Conservation (phyloP, 2,113 vertebrate genomes). For the Phaethornis superciliosus region DNA sequence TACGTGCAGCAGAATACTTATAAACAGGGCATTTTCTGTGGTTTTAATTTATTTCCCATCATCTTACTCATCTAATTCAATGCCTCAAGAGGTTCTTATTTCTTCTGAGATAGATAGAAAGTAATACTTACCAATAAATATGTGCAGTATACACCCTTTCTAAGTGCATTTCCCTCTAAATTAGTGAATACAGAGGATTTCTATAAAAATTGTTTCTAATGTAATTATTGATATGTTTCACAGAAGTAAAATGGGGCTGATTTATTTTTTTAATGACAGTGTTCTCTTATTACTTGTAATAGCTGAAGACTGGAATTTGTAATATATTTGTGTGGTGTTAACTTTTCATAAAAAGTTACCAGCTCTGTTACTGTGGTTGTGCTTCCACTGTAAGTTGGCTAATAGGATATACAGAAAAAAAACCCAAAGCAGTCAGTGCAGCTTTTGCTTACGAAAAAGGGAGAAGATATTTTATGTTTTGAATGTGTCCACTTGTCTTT, state of each 20-base stretch:
- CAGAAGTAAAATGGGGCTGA: conserved; percentile 40
- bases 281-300: conserved; percentile 52
- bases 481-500: not conserved
- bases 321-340: conserved; percentile 8
- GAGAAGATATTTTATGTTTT: not conserved
- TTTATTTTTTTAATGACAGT: conserved; percentile 27
- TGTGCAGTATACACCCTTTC: not conserved
- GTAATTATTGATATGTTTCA: conserved; percentile 6
- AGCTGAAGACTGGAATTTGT: conserved; percentile 43
- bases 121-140: conserved; percentile 39
- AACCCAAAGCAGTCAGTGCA: not conserved
- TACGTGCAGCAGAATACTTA: not conserved
- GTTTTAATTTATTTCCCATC: conserved; percentile 11
- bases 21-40: conserved; percentile 6
- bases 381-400: conserved; percentile 17
- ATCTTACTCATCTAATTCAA: not conserved
- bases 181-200: conserved; percentile 32
- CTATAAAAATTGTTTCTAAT: conserved; percentile 34
- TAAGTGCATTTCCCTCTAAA: conserved; percentile 52
- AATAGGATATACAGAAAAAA: not conserved
- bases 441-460: not conserved
- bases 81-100: not conserved
- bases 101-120: conserved; percentile 25
- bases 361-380: conserved; percentile 40
- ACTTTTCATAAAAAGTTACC: conserved; percentile 49